Conservation (phyloP, 2,888 invertebrate genomes). For the Brachyopa scutellaris region DNA sequence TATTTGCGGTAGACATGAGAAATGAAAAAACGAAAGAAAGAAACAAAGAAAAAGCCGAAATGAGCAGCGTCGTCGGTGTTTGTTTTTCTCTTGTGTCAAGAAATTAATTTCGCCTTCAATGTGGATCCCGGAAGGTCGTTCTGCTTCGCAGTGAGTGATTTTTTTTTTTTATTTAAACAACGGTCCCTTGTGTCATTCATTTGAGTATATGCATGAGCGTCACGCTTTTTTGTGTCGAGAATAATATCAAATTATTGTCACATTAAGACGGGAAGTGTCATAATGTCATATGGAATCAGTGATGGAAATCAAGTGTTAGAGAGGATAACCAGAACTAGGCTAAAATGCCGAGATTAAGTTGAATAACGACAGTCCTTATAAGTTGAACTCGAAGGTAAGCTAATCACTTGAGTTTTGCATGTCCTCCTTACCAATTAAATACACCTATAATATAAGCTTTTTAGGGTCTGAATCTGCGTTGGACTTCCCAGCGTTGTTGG, state of each 20-base stretch:
- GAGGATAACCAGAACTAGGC: too few species aligned
- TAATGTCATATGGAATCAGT: slow-evolving; percentile 47
- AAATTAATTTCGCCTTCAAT: slow-evolving; percentile 49
- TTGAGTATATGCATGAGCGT: slow-evolving; percentile 51
- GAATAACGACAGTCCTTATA: too few species aligned
- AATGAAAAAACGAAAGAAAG: too few species aligned
- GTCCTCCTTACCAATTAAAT: too few species aligned
- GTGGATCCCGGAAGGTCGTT: slow-evolving; percentile 8
- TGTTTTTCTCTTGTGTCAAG: slow-evolving; percentile 33
- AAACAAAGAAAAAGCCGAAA: slow-evolving; percentile 62
- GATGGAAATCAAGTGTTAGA: slow-evolving; percentile 28
- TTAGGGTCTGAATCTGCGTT: too few species aligned
- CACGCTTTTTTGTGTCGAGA: slow-evolving; percentile 25
- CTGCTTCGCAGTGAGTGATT: slow-evolving; percentile 38
- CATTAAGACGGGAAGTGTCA: slow-evolving; percentile 53
- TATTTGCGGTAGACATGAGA: slow-evolving; percentile 63
- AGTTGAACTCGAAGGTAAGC: too few species aligned
- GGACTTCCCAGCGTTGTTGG: too few species aligned
- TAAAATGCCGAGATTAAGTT: too few species aligned
- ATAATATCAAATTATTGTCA: slow-evolving; percentile 69
- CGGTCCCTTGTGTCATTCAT: slow-evolving; percentile 54
- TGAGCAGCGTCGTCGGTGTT: slow-evolving; percentile 64
- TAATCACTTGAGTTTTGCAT: too few species aligned
- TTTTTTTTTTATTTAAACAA: slow-evolving; percentile 59
- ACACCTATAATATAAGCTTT: too few species aligned